phyloP scores from a whole-genome alignment of 2,113 vertebrate species.

The Urocynchramus pylzowi region DNA sequence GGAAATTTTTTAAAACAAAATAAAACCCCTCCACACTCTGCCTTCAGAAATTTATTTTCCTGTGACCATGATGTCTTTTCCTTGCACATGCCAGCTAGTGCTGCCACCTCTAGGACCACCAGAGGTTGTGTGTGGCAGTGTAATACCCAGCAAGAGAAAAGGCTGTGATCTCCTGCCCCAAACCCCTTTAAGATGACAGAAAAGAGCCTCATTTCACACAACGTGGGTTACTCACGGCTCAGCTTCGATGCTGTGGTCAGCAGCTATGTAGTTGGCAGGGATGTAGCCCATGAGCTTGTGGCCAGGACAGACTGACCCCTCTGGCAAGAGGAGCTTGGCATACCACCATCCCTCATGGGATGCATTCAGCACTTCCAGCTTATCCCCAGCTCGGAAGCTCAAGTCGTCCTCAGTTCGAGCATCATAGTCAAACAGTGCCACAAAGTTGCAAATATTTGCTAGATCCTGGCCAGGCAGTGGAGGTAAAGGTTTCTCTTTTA shows the following conservation, averaged over 20 bases:
- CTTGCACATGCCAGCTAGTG: fast-evolving
- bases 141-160: background rate
- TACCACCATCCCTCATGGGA: conserved; percentile 85
- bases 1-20: background rate
- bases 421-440: conserved; percentile 88
- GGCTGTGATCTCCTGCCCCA: background rate
- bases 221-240: conserved; percentile 81
- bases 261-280: conserved; percentile 90
- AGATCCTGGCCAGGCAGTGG: background rate
- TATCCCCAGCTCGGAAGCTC: conserved; percentile 83
- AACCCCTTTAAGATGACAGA: background rate
- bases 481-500: background rate
- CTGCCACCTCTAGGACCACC: background rate
- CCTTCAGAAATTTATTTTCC: background rate
- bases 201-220: background rate
- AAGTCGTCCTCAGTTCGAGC: conserved; percentile 88
- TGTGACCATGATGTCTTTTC: fast-evolving
- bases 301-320: background rate
- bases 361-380: conserved; percentile 76
- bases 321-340: conserved; percentile 76
- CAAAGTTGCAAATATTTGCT: conserved; percentile 41
- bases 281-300: conserved; percentile 80
- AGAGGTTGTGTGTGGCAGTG: background rate
- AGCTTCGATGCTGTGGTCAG: conserved; percentile 83
- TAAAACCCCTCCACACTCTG: background rate